A percentile compares a stretch with the other conserved stretches of the same genome.
Evolutionary conservation across 2,113 vertebrate genomes (phyloP).

Genomic region (Trematocara variabile): DNA sequence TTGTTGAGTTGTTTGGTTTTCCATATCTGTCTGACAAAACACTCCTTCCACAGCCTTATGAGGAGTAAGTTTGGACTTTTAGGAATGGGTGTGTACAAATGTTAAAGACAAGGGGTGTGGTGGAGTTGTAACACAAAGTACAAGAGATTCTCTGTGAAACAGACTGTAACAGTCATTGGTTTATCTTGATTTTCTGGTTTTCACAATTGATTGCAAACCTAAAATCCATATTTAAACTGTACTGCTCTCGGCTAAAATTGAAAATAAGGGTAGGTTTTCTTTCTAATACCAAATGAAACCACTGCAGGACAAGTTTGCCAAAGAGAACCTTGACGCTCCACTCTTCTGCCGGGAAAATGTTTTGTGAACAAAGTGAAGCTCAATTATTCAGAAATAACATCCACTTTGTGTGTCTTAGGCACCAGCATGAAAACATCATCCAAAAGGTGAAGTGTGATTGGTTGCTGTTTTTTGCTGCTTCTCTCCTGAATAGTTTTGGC

Average conservation of each 20-base stretch:
- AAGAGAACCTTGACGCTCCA: not conserved
- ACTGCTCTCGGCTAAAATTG: not conserved
- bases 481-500: fast-evolving
- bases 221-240: not conserved
- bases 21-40: not conserved
- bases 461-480: not conserved
- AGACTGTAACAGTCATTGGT: not conserved
- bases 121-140: too few relatives aligned
- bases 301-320: not conserved
- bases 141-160: not conserved
- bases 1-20: not conserved
- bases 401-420: not conserved
- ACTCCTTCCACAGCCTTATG: not conserved
- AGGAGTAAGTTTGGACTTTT: not conserved
- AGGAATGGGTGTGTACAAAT: not conserved
- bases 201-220: not conserved
- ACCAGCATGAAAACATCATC: not conserved
- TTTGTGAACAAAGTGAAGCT: not conserved
- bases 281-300: not conserved
- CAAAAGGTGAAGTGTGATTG: not conserved
- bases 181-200: not conserved
- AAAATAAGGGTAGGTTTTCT: not conserved
- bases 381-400: not conserved
- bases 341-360: not conserved
- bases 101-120: not conserved